These are phyloP conservation scores for Sinonovacula constricta DNA, from an alignment of 1,140 invertebrate genomes.

Conservation along the genomic window DNA sequence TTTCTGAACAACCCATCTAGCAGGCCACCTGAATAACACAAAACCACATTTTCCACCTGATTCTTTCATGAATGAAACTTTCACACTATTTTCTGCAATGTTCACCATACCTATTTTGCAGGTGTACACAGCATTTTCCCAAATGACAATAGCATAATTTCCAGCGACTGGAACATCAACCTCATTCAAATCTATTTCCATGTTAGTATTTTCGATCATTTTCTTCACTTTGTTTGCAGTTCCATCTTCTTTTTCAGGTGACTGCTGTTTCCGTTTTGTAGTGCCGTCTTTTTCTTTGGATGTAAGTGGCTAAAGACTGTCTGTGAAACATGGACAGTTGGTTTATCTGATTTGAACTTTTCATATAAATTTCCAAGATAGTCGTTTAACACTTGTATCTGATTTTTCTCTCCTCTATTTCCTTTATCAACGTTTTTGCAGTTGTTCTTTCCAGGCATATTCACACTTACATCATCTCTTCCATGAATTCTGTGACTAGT, in stretches of 20 bases:
- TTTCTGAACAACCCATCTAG: too few relatives aligned
- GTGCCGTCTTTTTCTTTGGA: not conserved
- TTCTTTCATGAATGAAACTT: conserved; percentile 7
- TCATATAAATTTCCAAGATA: too few relatives aligned
- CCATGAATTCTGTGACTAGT: too few relatives aligned
- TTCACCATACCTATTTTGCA: not conserved
- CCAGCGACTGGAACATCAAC: not conserved
- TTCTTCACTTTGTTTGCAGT: not conserved
- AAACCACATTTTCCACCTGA: not conserved
- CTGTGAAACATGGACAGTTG: too few relatives aligned
- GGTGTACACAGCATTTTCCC: not conserved
- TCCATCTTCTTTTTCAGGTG: not conserved
- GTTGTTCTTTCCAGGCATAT: conserved; percentile 34
- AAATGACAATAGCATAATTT: not conserved
- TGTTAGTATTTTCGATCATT: not conserved
- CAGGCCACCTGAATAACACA: too few relatives aligned
- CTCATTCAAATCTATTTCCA: not conserved
- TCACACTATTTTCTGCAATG: not conserved
- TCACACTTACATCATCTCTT: too few relatives aligned
- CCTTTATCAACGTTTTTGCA: not conserved
- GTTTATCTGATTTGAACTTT: too few relatives aligned
- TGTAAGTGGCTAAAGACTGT: not conserved
- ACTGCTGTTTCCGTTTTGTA: not conserved
- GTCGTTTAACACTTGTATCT: too few relatives aligned
- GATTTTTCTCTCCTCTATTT: too few relatives aligned